Conservation (phyloP, 2,888 invertebrate genomes). For the Minunthozetes semirufus region DNA sequence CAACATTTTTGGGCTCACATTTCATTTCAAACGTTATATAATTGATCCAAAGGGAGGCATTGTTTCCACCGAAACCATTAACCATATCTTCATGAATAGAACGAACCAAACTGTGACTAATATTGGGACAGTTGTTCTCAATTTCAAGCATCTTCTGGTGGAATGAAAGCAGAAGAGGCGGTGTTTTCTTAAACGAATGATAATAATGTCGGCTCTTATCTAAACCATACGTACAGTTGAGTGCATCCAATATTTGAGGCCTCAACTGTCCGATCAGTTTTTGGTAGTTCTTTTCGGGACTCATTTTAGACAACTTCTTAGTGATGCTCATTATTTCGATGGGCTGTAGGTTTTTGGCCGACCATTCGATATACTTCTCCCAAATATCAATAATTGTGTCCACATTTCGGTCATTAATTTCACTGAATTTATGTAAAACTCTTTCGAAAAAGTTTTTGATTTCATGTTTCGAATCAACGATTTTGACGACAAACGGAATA, state of each 20-base stretch:
- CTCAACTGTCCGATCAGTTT: slow-evolving; percentile 29
- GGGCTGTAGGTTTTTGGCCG: not conserved
- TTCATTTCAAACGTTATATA: slow-evolving; percentile 27
- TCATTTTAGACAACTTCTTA: slow-evolving; percentile 18
- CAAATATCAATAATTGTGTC: slow-evolving; percentile 31
- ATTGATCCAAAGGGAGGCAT: slow-evolving; percentile 30
- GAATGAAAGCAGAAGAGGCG: slow-evolving; percentile 35
- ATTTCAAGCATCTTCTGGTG: slow-evolving; percentile 40
- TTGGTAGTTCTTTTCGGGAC: not conserved
- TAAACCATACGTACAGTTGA: slow-evolving; percentile 24
- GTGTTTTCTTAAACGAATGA: slow-evolving; percentile 36
- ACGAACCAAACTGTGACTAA: not conserved
- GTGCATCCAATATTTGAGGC: slow-evolving; percentile 23
- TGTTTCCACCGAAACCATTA: slow-evolving; percentile 24
- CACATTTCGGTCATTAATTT: slow-evolving; percentile 1
- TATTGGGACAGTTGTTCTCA: slow-evolving; percentile 35
- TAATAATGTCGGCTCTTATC: slow-evolving; percentile 31
- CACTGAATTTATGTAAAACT: slow-evolving; percentile 21
- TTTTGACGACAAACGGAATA: slow-evolving; percentile 23
- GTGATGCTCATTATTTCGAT: slow-evolving; percentile 25
- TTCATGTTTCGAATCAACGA: slow-evolving; percentile 27
- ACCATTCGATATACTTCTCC: slow-evolving; percentile 33
- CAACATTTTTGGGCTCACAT: not conserved
- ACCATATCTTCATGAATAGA: slow-evolving; percentile 31
- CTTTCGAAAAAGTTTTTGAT: slow-evolving; percentile 16